These are phyloP conservation scores for Proterorhinus semilunaris DNA, from an alignment of 2,113 vertebrate genomes.

Conservation along the genomic window DNA sequence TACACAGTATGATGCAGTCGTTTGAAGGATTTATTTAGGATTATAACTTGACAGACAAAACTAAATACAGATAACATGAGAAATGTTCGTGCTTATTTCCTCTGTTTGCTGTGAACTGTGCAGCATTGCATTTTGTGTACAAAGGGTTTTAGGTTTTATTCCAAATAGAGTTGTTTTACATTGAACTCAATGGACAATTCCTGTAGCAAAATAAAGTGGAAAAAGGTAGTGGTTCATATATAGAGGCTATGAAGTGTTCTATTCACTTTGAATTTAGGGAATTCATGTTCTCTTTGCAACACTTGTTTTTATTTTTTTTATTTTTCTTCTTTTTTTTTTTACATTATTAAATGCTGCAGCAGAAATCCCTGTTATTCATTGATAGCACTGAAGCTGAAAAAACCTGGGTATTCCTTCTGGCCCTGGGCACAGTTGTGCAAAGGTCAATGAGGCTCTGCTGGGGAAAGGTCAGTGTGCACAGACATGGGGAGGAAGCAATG, in stretches of 20 bases:
- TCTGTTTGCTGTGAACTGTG: not conserved
- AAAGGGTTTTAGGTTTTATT: slow-evolving; percentile 33
- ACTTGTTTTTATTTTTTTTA: slow-evolving; percentile 22
- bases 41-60: too few species aligned
- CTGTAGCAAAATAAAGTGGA: not conserved
- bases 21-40: too few species aligned
- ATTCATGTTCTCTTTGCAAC: too few species aligned
- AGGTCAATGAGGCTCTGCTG: slow-evolving; percentile 67
- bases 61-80: not conserved
- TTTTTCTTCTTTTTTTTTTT: slow-evolving; percentile 17
- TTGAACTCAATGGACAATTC: not conserved
- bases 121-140: slow-evolving; percentile 18
- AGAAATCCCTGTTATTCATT: slow-evolving; percentile 8
- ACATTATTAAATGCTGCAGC: slow-evolving; percentile 13
- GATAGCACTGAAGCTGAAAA: slow-evolving; percentile 40
- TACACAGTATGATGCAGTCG: too few species aligned
- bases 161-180: slow-evolving; percentile 7
- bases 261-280: too few species aligned
- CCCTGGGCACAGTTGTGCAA: slow-evolving; percentile 49
- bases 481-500: slow-evolving; percentile 40
- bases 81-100: not conserved
- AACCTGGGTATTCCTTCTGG: slow-evolving; percentile 45
- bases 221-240: not conserved
- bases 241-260: not conserved
- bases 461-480: slow-evolving; percentile 60